Conservation (phyloP, 2,888 invertebrate species). For the Nebria brevicollis region DNA sequence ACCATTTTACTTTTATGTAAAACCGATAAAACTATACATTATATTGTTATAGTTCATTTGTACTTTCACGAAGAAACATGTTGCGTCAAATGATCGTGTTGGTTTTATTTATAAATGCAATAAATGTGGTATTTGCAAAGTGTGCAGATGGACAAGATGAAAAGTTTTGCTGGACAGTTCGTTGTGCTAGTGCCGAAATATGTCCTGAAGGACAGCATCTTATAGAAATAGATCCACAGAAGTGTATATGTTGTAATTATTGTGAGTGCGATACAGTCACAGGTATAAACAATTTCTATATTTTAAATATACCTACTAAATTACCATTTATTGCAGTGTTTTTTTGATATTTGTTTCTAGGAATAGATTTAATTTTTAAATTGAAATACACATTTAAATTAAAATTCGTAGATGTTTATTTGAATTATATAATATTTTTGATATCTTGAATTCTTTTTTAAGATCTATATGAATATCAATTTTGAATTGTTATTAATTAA, state of each 20-base stretch:
- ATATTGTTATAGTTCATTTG: background rate
- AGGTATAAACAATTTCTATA: background rate
- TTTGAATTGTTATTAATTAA: background rate
- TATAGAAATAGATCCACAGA: background rate
- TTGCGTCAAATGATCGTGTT: background rate
- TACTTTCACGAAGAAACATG: background rate
- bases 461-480: background rate
- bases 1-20: background rate
- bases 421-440: too few relatives aligned
- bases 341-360: too few relatives aligned
- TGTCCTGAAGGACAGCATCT: background rate
- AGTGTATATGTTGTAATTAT: constrained; percentile 15
- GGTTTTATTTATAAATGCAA: constrained; percentile 1
- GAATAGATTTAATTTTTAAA: too few relatives aligned
- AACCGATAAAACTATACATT: background rate
- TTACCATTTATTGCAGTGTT: too few relatives aligned
- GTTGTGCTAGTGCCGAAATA: constrained; percentile 3
- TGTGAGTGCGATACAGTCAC: background rate
- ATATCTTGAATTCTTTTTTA: too few relatives aligned
- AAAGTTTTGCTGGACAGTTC: background rate
- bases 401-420: too few relatives aligned
- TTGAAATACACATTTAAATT: too few relatives aligned
- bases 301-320: background rate
- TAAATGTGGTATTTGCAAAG: constrained; percentile 7
- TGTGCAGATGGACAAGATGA: constrained; percentile 23